phyloP scores from a whole-genome alignment of 1,140 invertebrate genomes.

The Pseudomyrmex gracilis region DNA sequence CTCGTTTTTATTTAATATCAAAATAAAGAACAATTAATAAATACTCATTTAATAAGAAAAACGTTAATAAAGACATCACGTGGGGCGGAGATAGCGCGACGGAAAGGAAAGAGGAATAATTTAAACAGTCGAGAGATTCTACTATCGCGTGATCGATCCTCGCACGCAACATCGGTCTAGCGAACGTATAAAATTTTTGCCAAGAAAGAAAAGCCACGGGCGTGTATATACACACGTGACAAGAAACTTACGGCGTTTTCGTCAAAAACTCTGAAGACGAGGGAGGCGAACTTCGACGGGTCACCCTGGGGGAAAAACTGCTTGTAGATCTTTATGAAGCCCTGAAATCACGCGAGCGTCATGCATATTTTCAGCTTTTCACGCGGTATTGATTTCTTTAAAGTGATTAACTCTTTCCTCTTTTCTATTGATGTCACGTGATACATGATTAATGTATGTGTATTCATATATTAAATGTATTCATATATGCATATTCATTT shows the following conservation, averaged over 20 bases:
- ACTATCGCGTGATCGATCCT: constrained; percentile 28
- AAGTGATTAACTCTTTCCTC: constrained; percentile 35
- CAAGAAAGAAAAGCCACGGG: neutral
- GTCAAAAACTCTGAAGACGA: constrained; percentile 99
- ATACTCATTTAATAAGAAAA: neutral
- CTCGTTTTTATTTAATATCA: constrained; percentile 2
- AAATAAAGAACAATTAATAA: constrained; percentile 9
- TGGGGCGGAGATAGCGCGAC: neutral
- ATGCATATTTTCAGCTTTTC: constrained; percentile 21
- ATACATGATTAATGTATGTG: neutral
- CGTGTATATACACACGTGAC: neutral
- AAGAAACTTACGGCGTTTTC: constrained; percentile 96
- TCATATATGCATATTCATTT: neutral
- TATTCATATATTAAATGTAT: neutral
- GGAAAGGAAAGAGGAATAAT: constrained; percentile 4
- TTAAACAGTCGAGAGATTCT: neutral
- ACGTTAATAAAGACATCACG: constrained; percentile 32
- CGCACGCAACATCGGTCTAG: constrained; percentile 15
- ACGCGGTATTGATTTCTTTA: constrained; percentile 51
- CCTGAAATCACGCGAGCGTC: constrained; percentile 88
- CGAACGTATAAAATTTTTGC: constrained; percentile 7
- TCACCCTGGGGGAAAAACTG: constrained; percentile 99
- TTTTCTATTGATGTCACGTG: constrained; percentile 9
- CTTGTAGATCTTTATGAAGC: constrained; percentile 99
- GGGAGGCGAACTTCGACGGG: constrained; percentile 98